These are phyloP conservation scores for Peucedramus taeniatus DNA, from an alignment of 2,113 vertebrate species.

Conservation along the genomic window DNA sequence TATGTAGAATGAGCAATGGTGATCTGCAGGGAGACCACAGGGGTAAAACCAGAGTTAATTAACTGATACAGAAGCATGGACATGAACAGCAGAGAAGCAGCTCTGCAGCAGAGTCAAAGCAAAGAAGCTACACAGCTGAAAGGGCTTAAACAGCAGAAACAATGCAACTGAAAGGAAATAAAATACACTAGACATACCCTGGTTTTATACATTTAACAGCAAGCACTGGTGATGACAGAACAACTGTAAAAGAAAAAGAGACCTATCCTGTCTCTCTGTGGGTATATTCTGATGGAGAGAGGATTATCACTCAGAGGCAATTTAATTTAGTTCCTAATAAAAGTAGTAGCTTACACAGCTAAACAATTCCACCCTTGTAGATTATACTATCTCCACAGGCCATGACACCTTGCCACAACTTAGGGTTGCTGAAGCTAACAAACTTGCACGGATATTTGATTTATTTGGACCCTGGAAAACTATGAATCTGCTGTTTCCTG, in stretches of 20 bases:
- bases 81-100: background rate
- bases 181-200: background rate
- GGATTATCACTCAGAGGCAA: background rate
- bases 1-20: background rate
- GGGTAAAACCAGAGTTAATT: background rate
- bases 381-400: background rate
- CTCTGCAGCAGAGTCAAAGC: background rate
- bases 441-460: background rate
- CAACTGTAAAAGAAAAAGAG: slow-evolving; percentile 3
- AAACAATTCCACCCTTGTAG: background rate
- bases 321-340: background rate
- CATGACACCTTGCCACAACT: background rate
- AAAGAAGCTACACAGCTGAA: background rate
- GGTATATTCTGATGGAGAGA: background rate
- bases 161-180: background rate
- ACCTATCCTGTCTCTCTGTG: background rate
- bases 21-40: background rate
- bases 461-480: background rate
- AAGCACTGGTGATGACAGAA: slow-evolving; percentile 15
- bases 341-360: background rate
- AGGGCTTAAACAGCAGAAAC: background rate
- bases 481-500: background rate
- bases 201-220: slow-evolving; percentile 19
- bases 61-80: background rate
- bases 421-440: background rate